Evolutionary conservation across 2,888 invertebrate genomes (phyloP), one percentile per base, ranked within the genome.

Genomic region (Leucoma salicis): DNA sequence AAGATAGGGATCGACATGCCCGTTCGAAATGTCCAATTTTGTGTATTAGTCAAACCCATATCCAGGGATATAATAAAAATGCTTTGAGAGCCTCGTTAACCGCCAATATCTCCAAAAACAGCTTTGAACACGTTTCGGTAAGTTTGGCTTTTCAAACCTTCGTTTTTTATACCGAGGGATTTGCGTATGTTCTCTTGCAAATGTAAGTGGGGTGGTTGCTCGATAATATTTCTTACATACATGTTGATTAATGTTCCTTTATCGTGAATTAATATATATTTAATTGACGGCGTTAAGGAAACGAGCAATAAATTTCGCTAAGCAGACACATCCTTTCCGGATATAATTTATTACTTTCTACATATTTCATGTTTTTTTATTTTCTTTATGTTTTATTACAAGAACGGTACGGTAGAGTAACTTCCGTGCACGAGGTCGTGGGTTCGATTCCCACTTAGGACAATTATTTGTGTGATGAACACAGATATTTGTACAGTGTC

Each of bases 91-190:
- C 53, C 64, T 63, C 71, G 64, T 53, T 65, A 67, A 74, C 79
- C 82, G 74, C 78, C 74, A 78, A 81, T 82, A 79, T 77, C 74
- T 80, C 73, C 58, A 54, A 61, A 51, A 71, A 71, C 72, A 68
- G 72, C 76, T 76, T 77, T 82, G 76, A 82, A 78, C 78, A 73
- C 77, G 50, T 61, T 61, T 70, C 53, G 66, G 70, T 72, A 71
- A 78, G 63, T 74, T 78, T 67, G 68, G 66, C 61, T 70, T 74
- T 71, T 56, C 59, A 71, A 74, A 74, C 70, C 71, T 72, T 70
- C 71, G 69, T 71, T 78, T 79, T 78, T 78, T 74, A 66, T 63
- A 63, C 64, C 68, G 63, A 66, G 64, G 71, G 71, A 74, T 77
- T 76, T 74, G 63, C 69, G 58, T 70, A 66, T 65, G 59, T 59